These are phyloP conservation scores for Bubo scandiacus DNA, from an alignment of 2,113 vertebrate genomes.

Conservation along the genomic window DNA sequence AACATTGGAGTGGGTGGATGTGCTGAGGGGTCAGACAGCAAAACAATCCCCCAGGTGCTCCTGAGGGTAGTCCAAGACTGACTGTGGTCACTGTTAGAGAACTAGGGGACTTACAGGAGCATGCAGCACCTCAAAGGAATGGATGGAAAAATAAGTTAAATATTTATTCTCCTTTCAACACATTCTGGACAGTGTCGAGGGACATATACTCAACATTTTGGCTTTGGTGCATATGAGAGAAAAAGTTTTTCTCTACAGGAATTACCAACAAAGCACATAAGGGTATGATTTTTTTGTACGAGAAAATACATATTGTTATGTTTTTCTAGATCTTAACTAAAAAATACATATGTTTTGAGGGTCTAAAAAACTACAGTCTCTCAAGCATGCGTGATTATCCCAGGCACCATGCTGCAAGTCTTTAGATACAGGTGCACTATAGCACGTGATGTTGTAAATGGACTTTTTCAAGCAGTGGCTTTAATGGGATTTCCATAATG, in stretches of 20 bases:
- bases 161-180: neutral
- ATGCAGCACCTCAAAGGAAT: neutral
- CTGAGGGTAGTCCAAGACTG: neutral
- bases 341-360: neutral
- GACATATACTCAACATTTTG: neutral
- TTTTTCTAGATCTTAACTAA: neutral
- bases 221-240: neutral
- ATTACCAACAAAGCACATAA: neutral
- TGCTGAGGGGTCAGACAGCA: neutral
- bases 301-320: neutral
- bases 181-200: neutral
- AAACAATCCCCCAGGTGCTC: neutral
- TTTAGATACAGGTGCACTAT: neutral
- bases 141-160: neutral
- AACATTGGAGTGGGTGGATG: neutral
- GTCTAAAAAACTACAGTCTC: neutral
- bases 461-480: neutral
- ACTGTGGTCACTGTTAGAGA: neutral
- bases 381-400: neutral
- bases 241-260: neutral
- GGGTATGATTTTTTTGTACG: neutral
- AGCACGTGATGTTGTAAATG: fast-evolving
- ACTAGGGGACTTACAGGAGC: neutral
- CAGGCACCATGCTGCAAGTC: neutral
- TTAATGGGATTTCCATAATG: neutral